These are phyloP conservation scores for Spialia ferax DNA, from an alignment of 2,888 invertebrate genomes.

Conservation along the genomic window DNA sequence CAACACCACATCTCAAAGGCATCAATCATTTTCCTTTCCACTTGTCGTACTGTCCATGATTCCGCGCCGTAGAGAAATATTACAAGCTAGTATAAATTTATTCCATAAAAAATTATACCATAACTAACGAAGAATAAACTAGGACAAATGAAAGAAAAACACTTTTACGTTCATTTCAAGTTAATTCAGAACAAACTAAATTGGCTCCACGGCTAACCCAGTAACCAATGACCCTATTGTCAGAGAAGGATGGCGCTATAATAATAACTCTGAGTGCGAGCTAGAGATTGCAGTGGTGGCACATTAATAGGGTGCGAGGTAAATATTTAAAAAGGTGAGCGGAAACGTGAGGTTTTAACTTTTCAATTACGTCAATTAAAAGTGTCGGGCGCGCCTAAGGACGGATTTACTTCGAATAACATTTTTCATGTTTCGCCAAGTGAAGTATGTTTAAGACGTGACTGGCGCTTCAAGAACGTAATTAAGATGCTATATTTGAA, in stretches of 20 bases:
- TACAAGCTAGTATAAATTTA: too few relatives aligned
- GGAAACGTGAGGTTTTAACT: conserved; percentile 75
- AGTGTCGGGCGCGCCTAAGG: conserved; percentile 61
- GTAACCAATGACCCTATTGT: conserved; percentile 50
- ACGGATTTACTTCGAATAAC: conserved; percentile 56
- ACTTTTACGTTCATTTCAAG: conserved; percentile 31
- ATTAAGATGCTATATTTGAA: too few relatives aligned
- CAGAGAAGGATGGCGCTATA: conserved; percentile 49
- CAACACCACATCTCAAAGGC: too few relatives aligned
- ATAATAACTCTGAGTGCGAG: conserved; percentile 49
- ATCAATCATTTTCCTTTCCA: too few relatives aligned
- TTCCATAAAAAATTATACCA: too few relatives aligned
- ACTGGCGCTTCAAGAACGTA: background rate
- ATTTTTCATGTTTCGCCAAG: conserved; percentile 47
- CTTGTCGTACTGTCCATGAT: too few relatives aligned
- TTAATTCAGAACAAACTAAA: conserved; percentile 60
- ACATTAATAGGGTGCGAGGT: conserved; percentile 82
- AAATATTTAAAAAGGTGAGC: conserved; percentile 81
- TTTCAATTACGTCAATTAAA: conserved; percentile 81
- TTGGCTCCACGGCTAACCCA: conserved; percentile 60
- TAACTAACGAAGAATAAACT: background rate
- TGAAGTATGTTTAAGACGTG: conserved; percentile 21
- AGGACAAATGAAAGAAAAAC: conserved; percentile 10
- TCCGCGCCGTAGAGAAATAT: too few relatives aligned
- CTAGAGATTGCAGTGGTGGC: conserved; percentile 66